These are phyloP conservation scores for Ctenoplectra terminalis DNA, from an alignment of 1,140 invertebrate genomes.

Conservation along the genomic window DNA sequence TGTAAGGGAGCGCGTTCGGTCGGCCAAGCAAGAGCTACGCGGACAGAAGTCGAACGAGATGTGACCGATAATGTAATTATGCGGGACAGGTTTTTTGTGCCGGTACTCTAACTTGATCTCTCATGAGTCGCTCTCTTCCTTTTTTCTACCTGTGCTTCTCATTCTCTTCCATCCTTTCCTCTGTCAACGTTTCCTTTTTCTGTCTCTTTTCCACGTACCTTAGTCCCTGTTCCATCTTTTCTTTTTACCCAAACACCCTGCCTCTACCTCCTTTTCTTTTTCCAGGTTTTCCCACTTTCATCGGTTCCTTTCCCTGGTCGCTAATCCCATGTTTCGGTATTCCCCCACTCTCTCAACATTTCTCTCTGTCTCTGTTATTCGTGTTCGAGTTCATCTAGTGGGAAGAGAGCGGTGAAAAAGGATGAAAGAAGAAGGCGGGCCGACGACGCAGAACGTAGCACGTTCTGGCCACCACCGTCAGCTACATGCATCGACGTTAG, in stretches of 20 bases:
- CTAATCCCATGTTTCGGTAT: background rate
- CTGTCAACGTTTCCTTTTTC: background rate
- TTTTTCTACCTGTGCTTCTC: slow-evolving; percentile 30
- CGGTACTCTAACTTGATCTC: slow-evolving; percentile 60
- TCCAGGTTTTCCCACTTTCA: slow-evolving; percentile 1
- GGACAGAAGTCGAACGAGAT: slow-evolving; percentile 75
- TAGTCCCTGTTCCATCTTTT: background rate
- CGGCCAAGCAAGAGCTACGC: slow-evolving; percentile 25
- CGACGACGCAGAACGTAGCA: slow-evolving; percentile 54
- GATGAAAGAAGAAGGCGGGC: slow-evolving; percentile 18
- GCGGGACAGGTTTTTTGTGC: slow-evolving; percentile 77
- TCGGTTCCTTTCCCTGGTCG: background rate
- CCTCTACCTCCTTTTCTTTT: background rate
- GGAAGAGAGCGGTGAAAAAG: slow-evolving; percentile 20
- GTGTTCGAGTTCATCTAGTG: background rate
- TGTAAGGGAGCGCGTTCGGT: slow-evolving; percentile 39
- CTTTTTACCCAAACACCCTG: background rate
- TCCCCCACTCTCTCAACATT: background rate
- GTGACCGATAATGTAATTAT: slow-evolving; percentile 79
- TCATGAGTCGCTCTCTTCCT: slow-evolving; percentile 33
- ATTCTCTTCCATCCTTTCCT: slow-evolving; percentile 19
- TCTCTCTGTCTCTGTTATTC: background rate
- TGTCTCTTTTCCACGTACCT: background rate
- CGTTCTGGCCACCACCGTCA: slow-evolving; percentile 34
- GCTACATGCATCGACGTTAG: slow-evolving; percentile 37